Evolutionary conservation across 1,140 invertebrate species (phyloP).

Genomic region (Drosophila kurseongensis): DNA sequence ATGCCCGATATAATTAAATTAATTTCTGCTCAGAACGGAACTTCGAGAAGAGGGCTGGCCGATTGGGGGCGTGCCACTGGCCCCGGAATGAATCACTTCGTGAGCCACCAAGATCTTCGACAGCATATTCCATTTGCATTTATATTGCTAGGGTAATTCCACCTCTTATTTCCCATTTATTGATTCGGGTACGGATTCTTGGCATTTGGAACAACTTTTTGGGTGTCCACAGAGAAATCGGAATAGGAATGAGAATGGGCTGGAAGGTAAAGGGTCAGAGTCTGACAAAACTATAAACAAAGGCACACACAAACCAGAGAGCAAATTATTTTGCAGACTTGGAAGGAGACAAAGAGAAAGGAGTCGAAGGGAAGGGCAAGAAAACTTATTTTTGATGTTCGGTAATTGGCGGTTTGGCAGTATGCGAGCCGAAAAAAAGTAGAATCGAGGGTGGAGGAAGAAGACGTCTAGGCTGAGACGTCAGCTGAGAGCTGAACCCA

Average conservation of each 20-base stretch:
- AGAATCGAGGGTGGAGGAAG: slow-evolving; percentile 2
- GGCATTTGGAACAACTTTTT: slow-evolving; percentile 73
- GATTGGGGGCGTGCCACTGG: slow-evolving; percentile 45
- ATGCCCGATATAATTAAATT: slow-evolving; percentile 73
- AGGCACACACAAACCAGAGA: slow-evolving; percentile 72
- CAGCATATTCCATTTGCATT: slow-evolving; percentile 68
- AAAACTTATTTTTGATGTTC: slow-evolving; percentile 81
- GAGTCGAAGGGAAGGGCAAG: slow-evolving; percentile 12
- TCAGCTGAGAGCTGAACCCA: slow-evolving; percentile 11
- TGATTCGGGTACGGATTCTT: slow-evolving; percentile 73
- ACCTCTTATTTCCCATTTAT: slow-evolving; percentile 51
- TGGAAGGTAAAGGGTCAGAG: slow-evolving; percentile 22
- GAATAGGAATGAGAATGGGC: background rate
- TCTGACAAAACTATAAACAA: slow-evolving; percentile 67
- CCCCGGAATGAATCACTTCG: slow-evolving; percentile 64
- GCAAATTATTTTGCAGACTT: slow-evolving; percentile 78
- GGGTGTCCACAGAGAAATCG: slow-evolving; percentile 58
- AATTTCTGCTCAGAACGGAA: slow-evolving; percentile 51
- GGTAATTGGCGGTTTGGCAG: slow-evolving; percentile 82
- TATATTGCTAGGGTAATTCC: slow-evolving; percentile 24
- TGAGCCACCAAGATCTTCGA: slow-evolving; percentile 64
- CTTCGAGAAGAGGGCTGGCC: slow-evolving; percentile 2
- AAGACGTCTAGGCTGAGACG: slow-evolving; percentile 3
- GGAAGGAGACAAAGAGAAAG: background rate
- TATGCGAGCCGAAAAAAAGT: slow-evolving; percentile 68